Percentiles rank a stretch among this genome's conserved stretches.
Conservation (phyloP, 2,888 invertebrate genomes). For the Chymomyza procnemis region DNA sequence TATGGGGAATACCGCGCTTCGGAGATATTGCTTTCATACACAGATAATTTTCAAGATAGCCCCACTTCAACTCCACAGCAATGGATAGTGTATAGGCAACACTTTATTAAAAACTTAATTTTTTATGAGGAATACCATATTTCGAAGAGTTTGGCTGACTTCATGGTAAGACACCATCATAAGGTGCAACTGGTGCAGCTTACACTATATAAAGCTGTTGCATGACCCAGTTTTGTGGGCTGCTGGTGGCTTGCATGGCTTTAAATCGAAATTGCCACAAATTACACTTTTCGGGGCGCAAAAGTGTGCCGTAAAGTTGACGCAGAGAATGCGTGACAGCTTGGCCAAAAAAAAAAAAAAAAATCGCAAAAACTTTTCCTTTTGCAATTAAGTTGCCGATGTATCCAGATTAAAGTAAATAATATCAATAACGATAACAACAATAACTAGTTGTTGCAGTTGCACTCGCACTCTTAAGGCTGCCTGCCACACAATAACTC, state of each 20-base stretch:
- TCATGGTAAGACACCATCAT: not conserved
- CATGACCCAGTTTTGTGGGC: slow-evolving; percentile 58
- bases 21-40: too few species aligned
- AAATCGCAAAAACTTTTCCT: slow-evolving; percentile 41
- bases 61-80: too few species aligned
- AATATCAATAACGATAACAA: slow-evolving; percentile 59
- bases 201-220: slow-evolving; percentile 56
- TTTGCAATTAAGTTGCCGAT: slow-evolving; percentile 68
- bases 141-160: not conserved
- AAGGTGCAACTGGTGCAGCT: not conserved
- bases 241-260: slow-evolving; percentile 22
- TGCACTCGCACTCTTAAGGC: not conserved
- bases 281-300: slow-evolving; percentile 67
- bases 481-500: slow-evolving; percentile 52
- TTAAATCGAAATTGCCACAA: slow-evolving; percentile 65
- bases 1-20: too few species aligned
- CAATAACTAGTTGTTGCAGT: slow-evolving; percentile 14
- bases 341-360: not conserved
- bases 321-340: slow-evolving; percentile 48
- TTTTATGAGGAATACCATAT: slow-evolving; percentile 59
- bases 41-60: too few species aligned
- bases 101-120: slow-evolving; percentile 73
- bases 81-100: slow-evolving; percentile 40
- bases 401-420: slow-evolving; percentile 70
- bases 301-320: slow-evolving; percentile 55